A percentile compares a stretch with the other conserved stretches of the same genome.
Conservation (phyloP, 2,113 vertebrate species). For the Gambusia holbrooki region DNA sequence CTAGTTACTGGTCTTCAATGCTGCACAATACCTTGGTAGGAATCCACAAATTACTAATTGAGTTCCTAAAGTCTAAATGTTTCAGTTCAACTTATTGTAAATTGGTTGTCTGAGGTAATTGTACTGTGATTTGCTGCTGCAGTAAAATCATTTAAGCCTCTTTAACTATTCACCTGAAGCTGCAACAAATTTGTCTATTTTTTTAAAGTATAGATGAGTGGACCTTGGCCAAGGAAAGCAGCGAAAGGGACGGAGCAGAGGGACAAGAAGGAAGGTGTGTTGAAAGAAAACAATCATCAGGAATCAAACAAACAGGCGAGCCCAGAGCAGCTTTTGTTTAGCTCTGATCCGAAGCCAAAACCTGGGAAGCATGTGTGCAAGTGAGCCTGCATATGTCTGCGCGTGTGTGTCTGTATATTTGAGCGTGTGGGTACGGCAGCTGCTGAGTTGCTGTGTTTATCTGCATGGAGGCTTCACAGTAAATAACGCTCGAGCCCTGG, state of each 20-base stretch:
- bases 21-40: too few species aligned
- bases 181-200: background rate
- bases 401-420: slow-evolving; percentile 11
- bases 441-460: slow-evolving; percentile 64
- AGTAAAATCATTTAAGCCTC: background rate
- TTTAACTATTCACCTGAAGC: background rate
- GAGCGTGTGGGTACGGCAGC: slow-evolving; percentile 25
- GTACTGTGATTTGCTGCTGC: background rate
- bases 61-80: background rate
- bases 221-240: slow-evolving; percentile 14
- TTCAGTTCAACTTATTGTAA: background rate
- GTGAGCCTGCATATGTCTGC: slow-evolving; percentile 12
- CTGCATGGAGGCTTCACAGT: slow-evolving; percentile 65
- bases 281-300: slow-evolving; percentile 46
- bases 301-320: slow-evolving; percentile 57
- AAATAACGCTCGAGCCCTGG: slow-evolving; percentile 68
- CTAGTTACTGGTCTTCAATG: too few species aligned
- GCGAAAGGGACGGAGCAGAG: slow-evolving; percentile 22
- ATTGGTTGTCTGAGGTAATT: background rate
- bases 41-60: background rate
- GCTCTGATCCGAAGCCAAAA: slow-evolving; percentile 70
- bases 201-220: background rate
- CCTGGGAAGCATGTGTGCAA: slow-evolving; percentile 31
- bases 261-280: slow-evolving; percentile 35
- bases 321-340: slow-evolving; percentile 57